These are phyloP conservation scores for Alouatta palliata DNA, from an alignment of 2,113 vertebrate genomes.

Conservation along the genomic window DNA sequence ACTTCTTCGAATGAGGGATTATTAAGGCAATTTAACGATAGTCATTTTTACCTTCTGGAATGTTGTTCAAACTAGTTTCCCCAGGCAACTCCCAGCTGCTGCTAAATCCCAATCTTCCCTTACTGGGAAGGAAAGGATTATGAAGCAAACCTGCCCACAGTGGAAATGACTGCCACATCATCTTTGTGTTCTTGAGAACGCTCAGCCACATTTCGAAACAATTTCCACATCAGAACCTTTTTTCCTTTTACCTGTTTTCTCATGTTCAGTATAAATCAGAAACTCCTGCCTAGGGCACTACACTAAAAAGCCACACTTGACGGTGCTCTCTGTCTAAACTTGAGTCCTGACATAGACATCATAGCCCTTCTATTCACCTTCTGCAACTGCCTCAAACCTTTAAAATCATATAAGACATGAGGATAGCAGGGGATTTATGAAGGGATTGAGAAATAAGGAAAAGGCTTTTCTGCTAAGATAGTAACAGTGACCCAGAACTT, in stretches of 20 bases:
- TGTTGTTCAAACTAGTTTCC: background rate
- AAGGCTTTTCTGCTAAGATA: background rate
- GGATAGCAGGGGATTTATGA: background rate
- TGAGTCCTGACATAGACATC: too few relatives aligned
- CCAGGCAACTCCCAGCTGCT: background rate
- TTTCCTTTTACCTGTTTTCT: background rate
- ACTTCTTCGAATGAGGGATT: background rate
- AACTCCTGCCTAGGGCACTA: background rate
- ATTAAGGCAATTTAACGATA: background rate
- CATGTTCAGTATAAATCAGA: background rate
- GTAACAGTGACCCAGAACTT: background rate
- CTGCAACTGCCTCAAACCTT: background rate
- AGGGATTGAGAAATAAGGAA: background rate
- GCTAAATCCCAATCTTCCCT: background rate
- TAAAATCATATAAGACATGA: background rate
- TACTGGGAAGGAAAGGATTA: background rate
- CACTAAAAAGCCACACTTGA: background rate
- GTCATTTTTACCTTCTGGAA: background rate
- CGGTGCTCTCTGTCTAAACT: background rate
- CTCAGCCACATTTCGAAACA: slow-evolving; percentile 19
- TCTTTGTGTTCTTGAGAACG: background rate
- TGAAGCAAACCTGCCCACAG: background rate
- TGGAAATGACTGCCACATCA: background rate
- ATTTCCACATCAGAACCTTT: slow-evolving; percentile 16
- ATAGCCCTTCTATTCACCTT: background rate